Evolutionary conservation across 1,140 invertebrate species (phyloP).

Genomic region (Anastatus disparis): DNA sequence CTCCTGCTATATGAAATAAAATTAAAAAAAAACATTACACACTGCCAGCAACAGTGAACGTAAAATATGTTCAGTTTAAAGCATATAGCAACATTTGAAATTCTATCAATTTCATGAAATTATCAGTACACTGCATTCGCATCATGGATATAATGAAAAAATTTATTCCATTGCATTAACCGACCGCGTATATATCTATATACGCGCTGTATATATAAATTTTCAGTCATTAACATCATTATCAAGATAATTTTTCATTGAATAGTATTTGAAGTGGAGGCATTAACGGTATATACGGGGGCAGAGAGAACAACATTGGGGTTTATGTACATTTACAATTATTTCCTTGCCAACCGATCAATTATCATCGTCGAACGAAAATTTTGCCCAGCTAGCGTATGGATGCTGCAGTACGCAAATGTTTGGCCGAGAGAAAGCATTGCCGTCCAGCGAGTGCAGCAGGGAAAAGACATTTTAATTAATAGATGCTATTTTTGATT

Average conservation of each 20-base stretch:
- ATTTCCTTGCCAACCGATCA: not conserved
- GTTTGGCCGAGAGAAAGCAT: not conserved
- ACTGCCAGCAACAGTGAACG: too few relatives aligned
- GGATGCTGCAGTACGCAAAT: not conserved
- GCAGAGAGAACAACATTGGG: not conserved
- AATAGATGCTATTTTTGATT: not conserved
- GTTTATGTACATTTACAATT: not conserved
- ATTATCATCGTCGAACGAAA: not conserved
- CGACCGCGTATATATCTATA: too few relatives aligned
- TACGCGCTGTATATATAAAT: too few relatives aligned
- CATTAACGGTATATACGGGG: not conserved
- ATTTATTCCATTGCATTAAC: too few relatives aligned
- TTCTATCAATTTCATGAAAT: too few relatives aligned
- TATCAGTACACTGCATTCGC: too few relatives aligned
- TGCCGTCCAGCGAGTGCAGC: not conserved
- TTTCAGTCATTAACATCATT: not conserved
- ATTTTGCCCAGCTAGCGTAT: not conserved
- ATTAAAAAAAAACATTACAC: too few relatives aligned
- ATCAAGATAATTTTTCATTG: conserved; percentile 5
- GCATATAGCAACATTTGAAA: too few relatives aligned
- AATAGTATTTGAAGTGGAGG: not conserved
- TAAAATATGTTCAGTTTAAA: too few relatives aligned
- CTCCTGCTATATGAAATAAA: too few relatives aligned
- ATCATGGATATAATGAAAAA: too few relatives aligned
- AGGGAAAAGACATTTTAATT: not conserved